phyloP scores from a whole-genome alignment of 2,113 vertebrate species.

The Sporophila hypoxantha region DNA sequence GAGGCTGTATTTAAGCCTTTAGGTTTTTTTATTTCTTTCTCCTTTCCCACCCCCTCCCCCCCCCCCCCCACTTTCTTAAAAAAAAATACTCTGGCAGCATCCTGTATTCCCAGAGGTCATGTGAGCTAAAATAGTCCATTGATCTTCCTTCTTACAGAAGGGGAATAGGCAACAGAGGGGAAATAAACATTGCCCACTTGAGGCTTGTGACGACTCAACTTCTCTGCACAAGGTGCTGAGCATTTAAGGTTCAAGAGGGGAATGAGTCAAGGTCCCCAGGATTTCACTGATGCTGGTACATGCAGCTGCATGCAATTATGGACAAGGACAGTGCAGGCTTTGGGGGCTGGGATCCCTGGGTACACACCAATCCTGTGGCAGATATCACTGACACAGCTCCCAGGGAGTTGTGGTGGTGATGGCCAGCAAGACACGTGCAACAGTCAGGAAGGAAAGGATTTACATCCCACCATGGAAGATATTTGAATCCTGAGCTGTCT shows the following conservation, averaged over 20 bases:
- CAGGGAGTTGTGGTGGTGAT: neutral
- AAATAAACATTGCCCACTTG: slow-evolving; percentile 11
- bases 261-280: neutral
- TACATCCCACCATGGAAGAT: neutral
- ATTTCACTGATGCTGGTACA: neutral
- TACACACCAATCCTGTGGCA: accelerated
- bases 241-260: neutral
- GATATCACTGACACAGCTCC: neutral
- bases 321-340: neutral
- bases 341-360: neutral
- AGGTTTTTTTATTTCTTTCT: neutral
- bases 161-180: slow-evolving; percentile 4
- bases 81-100: neutral
- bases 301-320: neutral
- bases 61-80: neutral
- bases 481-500: neutral
- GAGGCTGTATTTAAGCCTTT: neutral
- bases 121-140: slow-evolving; percentile 56
- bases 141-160: slow-evolving; percentile 45
- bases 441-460: neutral
- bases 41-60: neutral
- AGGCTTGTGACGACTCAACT: neutral
- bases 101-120: slow-evolving; percentile 46
- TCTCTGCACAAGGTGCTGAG: neutral
- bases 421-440: accelerated